These are phyloP conservation scores for Forbesichthys agassizii DNA, from an alignment of 2,113 vertebrate species.

Conservation along the genomic window DNA sequence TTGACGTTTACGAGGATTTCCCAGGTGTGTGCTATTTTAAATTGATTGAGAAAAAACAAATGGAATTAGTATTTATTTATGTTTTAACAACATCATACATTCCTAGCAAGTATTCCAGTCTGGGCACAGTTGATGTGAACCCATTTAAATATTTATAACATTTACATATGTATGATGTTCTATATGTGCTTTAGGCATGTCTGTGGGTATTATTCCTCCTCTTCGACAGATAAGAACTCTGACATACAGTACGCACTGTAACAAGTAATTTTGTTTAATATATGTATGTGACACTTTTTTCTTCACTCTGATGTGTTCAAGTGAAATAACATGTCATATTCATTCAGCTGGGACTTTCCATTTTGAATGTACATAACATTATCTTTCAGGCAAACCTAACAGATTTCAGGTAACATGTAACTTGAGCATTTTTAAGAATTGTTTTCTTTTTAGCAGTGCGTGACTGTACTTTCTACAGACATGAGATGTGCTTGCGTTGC, in stretches of 20 bases:
- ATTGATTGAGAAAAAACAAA: no score
- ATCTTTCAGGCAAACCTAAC: no score
- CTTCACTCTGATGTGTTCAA: no score
- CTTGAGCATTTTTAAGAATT: no score
- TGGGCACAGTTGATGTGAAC: slow-evolving; percentile 34
- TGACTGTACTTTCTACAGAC: slow-evolving; percentile 11
- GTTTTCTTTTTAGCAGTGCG: no score
- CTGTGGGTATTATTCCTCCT: slow-evolving; percentile 19
- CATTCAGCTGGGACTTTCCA: no score
- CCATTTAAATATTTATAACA: slow-evolving; percentile 1
- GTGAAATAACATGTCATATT: no score
- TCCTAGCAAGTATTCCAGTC: background rate
- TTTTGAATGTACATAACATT: no score
- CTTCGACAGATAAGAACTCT: no score
- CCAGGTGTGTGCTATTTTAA: no score
- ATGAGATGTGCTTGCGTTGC: slow-evolving; percentile 31
- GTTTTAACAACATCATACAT: slow-evolving; percentile 5
- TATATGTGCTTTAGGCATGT: background rate
- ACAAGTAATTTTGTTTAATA: slow-evolving; percentile 40
- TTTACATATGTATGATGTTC: background rate
- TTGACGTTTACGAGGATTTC: no score
- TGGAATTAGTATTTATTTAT: slow-evolving; percentile 34
- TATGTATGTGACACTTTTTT: slow-evolving; percentile 12
- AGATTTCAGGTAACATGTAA: no score
- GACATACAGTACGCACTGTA: slow-evolving; percentile 2